phyloP scores from a whole-genome alignment of 2,113 vertebrate genomes.

The Antechinus flavipes region DNA sequence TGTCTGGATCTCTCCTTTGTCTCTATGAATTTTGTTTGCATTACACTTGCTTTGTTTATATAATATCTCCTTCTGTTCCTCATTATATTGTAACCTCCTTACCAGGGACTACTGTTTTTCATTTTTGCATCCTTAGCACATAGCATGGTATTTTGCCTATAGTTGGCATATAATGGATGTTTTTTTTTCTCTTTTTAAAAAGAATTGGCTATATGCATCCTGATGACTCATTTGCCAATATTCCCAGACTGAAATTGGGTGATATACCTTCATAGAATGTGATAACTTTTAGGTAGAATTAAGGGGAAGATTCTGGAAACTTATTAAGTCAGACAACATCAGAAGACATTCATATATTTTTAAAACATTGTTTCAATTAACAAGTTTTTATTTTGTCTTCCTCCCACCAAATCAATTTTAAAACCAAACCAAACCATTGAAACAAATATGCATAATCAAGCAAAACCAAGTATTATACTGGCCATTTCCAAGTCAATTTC shows the following conservation, averaged over 20 bases:
- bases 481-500: not conserved
- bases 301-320: not conserved
- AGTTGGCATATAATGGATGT: not conserved
- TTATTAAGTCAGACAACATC: not conserved
- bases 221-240: not conserved
- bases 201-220: not conserved
- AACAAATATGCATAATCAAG: not conserved
- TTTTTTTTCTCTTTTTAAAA: not conserved
- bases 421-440: not conserved
- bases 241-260: not conserved
- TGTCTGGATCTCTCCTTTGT: not conserved
- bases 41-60: not conserved
- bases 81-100: not conserved
- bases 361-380: not conserved
- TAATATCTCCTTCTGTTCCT: not conserved
- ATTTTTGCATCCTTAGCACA: not conserved
- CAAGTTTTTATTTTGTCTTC: not conserved
- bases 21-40: not conserved
- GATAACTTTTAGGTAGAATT: not conserved
- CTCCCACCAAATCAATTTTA: not conserved
- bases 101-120: not conserved
- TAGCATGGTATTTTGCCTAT: not conserved
- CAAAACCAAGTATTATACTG: not conserved
- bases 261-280: not conserved
- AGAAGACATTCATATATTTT: not conserved